phyloP scores from a whole-genome alignment of 2,113 vertebrate genomes.

The Chascanopsetta lugubris region DNA sequence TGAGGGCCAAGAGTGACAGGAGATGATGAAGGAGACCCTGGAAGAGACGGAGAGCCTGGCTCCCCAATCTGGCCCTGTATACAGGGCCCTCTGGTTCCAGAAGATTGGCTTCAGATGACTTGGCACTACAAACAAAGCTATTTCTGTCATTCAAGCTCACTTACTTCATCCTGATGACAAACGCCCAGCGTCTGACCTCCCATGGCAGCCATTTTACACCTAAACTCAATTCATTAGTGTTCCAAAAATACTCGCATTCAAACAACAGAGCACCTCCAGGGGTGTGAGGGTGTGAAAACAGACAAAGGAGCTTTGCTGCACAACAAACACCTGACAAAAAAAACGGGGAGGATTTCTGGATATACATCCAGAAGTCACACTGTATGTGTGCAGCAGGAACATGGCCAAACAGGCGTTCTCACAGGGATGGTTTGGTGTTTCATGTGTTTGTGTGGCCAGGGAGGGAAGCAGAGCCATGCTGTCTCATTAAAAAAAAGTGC shows the following conservation, averaged over 20 bases:
- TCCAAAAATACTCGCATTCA: constrained; percentile 56
- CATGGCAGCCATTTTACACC: constrained; percentile 60
- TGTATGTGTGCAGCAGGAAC: constrained; percentile 21
- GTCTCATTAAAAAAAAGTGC: constrained; percentile 41
- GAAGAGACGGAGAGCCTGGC: constrained; percentile 50
- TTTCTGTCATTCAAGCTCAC: constrained; percentile 49
- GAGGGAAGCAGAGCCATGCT: constrained; percentile 13
- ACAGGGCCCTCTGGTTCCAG: constrained; percentile 41
- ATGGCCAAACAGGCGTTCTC: constrained; percentile 19
- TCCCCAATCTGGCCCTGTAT: constrained; percentile 37
- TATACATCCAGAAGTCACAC: constrained; percentile 18
- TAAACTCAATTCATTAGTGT: constrained; percentile 55
- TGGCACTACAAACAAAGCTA: constrained; percentile 49
- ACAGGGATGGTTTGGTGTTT: constrained; percentile 27
- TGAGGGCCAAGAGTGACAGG: constrained; percentile 39
- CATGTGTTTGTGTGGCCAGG: constrained; percentile 16
- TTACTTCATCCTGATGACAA: constrained; percentile 54
- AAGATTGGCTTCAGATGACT: constrained; percentile 55
- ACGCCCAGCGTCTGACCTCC: constrained; percentile 60
- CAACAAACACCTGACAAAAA: constrained; percentile 23
- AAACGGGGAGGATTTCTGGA: constrained; percentile 1
- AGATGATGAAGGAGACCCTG: constrained; percentile 50
- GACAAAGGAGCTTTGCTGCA: background rate
- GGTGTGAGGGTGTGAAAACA: constrained; percentile 38
- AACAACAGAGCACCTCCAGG: constrained; percentile 46